Base-by-base conservation (phyloP, 2,797 vertebrate species). In the Sandelia bainsii region DNA sequence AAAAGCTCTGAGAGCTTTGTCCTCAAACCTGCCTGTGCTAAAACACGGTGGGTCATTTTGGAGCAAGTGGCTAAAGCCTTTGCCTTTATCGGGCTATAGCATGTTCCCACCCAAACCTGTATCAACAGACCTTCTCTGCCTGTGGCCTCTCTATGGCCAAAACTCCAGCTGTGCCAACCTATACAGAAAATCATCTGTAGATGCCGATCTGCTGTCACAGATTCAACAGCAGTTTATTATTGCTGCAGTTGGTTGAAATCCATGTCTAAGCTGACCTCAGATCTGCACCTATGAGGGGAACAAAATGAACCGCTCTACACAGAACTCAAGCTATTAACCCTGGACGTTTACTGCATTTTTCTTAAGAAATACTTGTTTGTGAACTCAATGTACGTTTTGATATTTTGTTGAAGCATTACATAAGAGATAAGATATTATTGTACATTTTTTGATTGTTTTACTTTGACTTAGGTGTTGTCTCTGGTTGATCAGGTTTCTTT, bases 141-240 rank as follows among this genome's bases (percentile, higher is more conserved):
- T 88, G 86, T 84, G 89, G 89, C 90, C 88, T 83, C 75, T 75
- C 73, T 71, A 48, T 60, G 85, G 88, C 90, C 88, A 81, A 84
- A 89, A 83, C 82, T 87, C 85, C 88, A 91, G 88, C 90, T 91
- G 89, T 93, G 91, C 91, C 92, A 85, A 85, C 66, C 81, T 88
- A 90, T 89, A 81, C 78, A 88, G 85, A 84, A 75, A 82, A 69
- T 73, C 53, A n/a, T 66, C 77, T 82, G 75, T 83, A 83, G 82
- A 68, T 86, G 83, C 82, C 13, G 83, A 88, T 89, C 87, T 84
- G 84, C 66, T n/a, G 80, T 89, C 84, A 62, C 46, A 23, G 60
- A 56, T 80, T 52, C 73, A 57, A 27, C 76, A 44, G 80, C 60
- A 34, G 74, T 40, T 74, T 23, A 19, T 16, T 53, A 44, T 17